Base-by-base conservation (phyloP, 1,140 invertebrate species). In the Hirudo medicinalis region DNA sequence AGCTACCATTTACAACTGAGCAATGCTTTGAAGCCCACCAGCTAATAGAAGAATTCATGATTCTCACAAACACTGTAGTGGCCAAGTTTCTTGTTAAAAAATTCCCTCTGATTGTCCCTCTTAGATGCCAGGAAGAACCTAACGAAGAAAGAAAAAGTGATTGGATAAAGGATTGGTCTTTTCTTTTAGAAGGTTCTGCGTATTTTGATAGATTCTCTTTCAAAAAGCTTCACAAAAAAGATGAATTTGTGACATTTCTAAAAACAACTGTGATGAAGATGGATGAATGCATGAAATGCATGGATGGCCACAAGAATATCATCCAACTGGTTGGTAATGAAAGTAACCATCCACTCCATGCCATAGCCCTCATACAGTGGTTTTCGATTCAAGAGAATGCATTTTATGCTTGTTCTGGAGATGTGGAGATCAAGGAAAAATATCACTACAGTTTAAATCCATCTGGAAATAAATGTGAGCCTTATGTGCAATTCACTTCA, bases 401-500 rank as follows among this genome's bases (percentile, higher is more conserved):
- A 13, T 54, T 54, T 15, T 71, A 73, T 36, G 55, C 54, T 22
- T 67, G 68, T 55, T 67, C 69, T 27, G 72, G 63, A 19, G 68
- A 75, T 15, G 20, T 22, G n/a, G 25, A 55, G 1, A 27, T 43
- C 20, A 68, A 69, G 8, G 66, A 72, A 40, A 54, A 54, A 0
- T 11, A 25, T 29, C 77, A 79, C 72, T 78, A 75, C 69, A 71
- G 72, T 43, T 67, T 78, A 22, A 60, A 74, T 19, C 68, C 73
- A 6, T 54, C 22, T 0, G 15, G 43, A 49, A 49, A 49, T 15
- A 49, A 49, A 49, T 49, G 5, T 9, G 15, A 49, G 43, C 36
- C 20, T 15, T 83, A 83, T 73, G 79, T 79, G 2, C 81, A 82
- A 74, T 83, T 83, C 73, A 83, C 82, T 9, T 82, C 80, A 11